phyloP scores from a whole-genome alignment of 2,797 vertebrate species.

The Chanos chanos region DNA sequence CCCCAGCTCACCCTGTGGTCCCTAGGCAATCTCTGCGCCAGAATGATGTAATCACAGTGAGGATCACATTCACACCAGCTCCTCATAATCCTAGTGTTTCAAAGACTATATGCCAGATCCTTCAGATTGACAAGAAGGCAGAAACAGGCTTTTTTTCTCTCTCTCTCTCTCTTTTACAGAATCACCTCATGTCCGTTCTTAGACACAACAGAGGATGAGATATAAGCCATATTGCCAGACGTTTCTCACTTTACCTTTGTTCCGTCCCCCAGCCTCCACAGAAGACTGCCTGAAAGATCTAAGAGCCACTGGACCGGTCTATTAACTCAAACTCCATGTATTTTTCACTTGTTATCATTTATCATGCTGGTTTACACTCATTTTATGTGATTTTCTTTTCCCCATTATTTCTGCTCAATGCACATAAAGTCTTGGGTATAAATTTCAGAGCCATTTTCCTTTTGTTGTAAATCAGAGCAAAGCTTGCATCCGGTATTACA shows the following conservation, averaged over 20 bases:
- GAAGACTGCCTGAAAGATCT: slow-evolving; percentile 5
- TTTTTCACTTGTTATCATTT: too few relatives aligned
- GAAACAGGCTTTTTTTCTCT: slow-evolving; percentile 38
- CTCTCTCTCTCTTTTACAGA: not conserved
- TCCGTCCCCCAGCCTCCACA: not conserved
- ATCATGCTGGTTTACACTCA: too few relatives aligned
- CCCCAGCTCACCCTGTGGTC: not conserved
- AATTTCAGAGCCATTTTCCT: too few relatives aligned
- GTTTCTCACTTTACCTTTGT: slow-evolving; percentile 15
- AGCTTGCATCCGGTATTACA: too few relatives aligned
- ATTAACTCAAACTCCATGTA: too few relatives aligned
- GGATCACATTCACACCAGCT: slow-evolving; percentile 37
- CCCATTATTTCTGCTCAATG: too few relatives aligned
- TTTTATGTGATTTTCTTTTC: too few relatives aligned
- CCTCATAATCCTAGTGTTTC: slow-evolving; percentile 45
- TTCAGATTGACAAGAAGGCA: slow-evolving; percentile 59
- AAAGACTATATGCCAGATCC: slow-evolving; percentile 56
- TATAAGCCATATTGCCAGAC: slow-evolving; percentile 58
- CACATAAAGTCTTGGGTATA: too few relatives aligned
- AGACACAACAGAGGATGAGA: slow-evolving; percentile 60
- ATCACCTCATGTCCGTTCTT: slow-evolving; percentile 55
- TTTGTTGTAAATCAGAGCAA: too few relatives aligned
- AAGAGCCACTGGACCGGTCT: too few relatives aligned
- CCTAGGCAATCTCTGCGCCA: slow-evolving; percentile 32
- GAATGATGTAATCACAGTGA: slow-evolving; percentile 51